Conservation (phyloP, 2,888 invertebrate genomes). For the Ornithoptera priamus region DNA sequence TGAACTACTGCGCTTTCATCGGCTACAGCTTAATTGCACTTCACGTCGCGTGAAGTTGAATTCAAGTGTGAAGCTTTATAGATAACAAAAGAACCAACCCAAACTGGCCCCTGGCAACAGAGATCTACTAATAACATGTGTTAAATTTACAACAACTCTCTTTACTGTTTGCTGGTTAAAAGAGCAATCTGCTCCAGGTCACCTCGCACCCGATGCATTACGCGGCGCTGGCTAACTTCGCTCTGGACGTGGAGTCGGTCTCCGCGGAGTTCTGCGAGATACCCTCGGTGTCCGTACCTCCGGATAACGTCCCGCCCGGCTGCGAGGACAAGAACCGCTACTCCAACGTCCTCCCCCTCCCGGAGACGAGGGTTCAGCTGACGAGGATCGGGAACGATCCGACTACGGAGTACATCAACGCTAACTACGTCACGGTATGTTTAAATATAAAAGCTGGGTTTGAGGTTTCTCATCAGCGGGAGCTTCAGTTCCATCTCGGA, state of each 20-base stretch:
- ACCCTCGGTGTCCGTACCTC: conserved; percentile 87
- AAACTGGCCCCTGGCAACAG: no score
- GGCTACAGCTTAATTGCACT: no score
- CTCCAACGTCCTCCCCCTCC: conserved; percentile 96
- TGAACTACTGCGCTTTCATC: no score
- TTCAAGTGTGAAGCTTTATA: no score
- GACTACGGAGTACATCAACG: conserved; percentile 94
- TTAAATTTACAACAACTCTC: no score
- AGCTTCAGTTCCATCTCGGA: no score
- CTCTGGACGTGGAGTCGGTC: conserved; percentile 84
- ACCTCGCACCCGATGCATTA: conserved; percentile 89
- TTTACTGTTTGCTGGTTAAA: no score
- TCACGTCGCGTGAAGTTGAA: no score
- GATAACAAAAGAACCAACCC: no score
- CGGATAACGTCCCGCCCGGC: conserved; percentile 91
- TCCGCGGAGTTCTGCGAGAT: conserved; percentile 90
- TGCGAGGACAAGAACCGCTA: conserved; percentile 94
- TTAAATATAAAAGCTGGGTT: background rate
- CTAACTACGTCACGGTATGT: conserved; percentile 93
- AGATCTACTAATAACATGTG: no score
- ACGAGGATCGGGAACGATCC: conserved; percentile 86
- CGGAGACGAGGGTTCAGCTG: conserved; percentile 92
- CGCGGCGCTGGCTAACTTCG: conserved; percentile 87
- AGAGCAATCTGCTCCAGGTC: conserved; percentile 56
- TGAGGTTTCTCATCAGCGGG: no score